Evolutionary conservation across 2,888 invertebrate genomes (phyloP), one percentile per base, ranked within the genome.

Genomic region (Odontomyia ornata): DNA sequence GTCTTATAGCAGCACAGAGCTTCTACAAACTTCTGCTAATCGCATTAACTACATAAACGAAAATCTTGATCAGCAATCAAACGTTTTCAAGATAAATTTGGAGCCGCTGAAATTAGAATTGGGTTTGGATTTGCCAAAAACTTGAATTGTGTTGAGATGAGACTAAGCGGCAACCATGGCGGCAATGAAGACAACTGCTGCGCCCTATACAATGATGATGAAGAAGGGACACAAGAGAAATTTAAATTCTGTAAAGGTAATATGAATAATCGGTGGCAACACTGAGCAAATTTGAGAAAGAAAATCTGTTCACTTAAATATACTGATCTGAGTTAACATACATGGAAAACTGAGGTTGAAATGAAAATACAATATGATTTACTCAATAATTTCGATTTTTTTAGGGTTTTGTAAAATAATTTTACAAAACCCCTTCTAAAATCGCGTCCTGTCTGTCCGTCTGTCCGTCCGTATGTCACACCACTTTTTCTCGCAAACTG

Each of bases 1-100:
- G 84, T 84, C 91, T 1, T 65, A 67, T 21, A 43, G 90, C 79
- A 89, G 89, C 73, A 88, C 88, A 30, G 86, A 86, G 57, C 82
- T 82, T 76, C 82, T 89, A 77, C 89, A 89, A 79, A 83, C 83
- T 27, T 83, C 86, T 28, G 84, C 82, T 78, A 89, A 93, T 80
- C 92, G 92, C 84, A 86, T 86, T 21, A 86, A 86, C 67, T 86
- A 85, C 75, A 86, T 86, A 56, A 83, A 85, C 71, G 86, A 86
- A 78, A 86, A 84, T 81, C 76, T 84, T 9, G 84, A 85, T 79
- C 82, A 83, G 11, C 83, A 81, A 43, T 82, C 82, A 47, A 82
- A 82, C 21, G 84, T 83, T 78, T 81, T 84, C 30, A 81, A 81
- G 75, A 81, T 82, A 0, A 82, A 81, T 3, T 72, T 83, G 60